Base-by-base conservation (phyloP, 2,113 vertebrate species). In the Aegithalos caudatus region DNA sequence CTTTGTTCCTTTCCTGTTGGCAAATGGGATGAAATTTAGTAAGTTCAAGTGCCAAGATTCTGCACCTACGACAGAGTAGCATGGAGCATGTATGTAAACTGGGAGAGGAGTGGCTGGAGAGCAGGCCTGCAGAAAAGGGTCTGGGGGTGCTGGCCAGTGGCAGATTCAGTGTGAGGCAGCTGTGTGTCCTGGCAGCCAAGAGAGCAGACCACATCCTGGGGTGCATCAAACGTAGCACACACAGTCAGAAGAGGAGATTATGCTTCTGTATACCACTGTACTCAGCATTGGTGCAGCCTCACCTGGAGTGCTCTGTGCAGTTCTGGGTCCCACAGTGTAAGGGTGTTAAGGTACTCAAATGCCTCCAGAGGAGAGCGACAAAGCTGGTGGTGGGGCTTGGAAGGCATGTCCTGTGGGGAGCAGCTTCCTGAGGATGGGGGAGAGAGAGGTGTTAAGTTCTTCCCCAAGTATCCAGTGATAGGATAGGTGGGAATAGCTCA, bases 211-310 rank as follows among this genome's bases (percentile, higher is more conserved):
- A 1, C 44, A 17, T 54, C 57, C 45, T n/a, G 44, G 16, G 6
- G 8, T 48, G 27, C 33, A 40, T 72, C 38, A 56, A 77, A 31
- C 64, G 19, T 57, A 15, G 31, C 14, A 25, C 17, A 33, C 29
- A 31, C 57, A 51, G 31, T 11, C 37, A 38, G 64, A 19, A 48
- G 60, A 57, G 20, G 11, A 10, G 50, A 14, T 44, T 29, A 12
- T 31, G 31, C 40, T 1, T 0, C 54, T 81, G n/a, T 44, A 8
- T 31, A 31, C 40, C 1, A 0, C 54, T 81, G n/a, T 44, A 8
- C 33, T 61, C 29, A 21, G 48, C 4, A 0, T 19, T 1, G 0
- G 35, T 29, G n/a, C 0, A 0, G 51, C 56, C 51, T 82, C 71
- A 27, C 40, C 44, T 51, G 27, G 28, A 42, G 13, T 4, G 9